Conservation (phyloP, 2,113 vertebrate genomes). For the Callaeas wilsoni region DNA sequence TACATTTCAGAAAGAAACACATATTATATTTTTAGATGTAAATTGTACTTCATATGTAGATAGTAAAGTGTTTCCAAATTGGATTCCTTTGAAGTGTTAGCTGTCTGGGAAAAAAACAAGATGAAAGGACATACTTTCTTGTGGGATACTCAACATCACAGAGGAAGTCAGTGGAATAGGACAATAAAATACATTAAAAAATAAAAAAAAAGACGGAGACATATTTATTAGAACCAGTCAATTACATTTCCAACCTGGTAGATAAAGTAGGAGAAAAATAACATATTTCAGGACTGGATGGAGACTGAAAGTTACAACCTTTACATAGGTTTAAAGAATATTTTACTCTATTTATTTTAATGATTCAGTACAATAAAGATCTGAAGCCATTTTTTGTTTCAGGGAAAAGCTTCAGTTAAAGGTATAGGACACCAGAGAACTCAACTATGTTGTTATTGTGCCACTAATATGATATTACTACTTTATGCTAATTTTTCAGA, state of each 20-base stretch:
- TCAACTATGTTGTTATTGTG: background rate
- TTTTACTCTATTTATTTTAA: background rate
- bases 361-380: background rate
- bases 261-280: background rate
- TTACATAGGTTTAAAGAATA: background rate
- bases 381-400: background rate
- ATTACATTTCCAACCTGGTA: background rate
- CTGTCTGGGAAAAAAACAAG: background rate
- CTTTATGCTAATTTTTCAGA: background rate
- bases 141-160: background rate
- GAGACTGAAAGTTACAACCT: background rate
- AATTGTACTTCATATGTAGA: background rate
- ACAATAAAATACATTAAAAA: background rate
- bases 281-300: background rate
- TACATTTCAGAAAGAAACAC: background rate
- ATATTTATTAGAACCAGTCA: background rate
- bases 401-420: background rate
- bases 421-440: background rate
- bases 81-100: background rate
- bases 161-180: background rate
- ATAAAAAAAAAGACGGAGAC: fast-evolving
- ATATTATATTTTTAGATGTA: background rate
- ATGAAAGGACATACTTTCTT: background rate
- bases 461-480: background rate
- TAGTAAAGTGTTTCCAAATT: background rate